Base-by-base conservation (phyloP, 2,888 invertebrate genomes). In the Halictus quadricinctus region DNA sequence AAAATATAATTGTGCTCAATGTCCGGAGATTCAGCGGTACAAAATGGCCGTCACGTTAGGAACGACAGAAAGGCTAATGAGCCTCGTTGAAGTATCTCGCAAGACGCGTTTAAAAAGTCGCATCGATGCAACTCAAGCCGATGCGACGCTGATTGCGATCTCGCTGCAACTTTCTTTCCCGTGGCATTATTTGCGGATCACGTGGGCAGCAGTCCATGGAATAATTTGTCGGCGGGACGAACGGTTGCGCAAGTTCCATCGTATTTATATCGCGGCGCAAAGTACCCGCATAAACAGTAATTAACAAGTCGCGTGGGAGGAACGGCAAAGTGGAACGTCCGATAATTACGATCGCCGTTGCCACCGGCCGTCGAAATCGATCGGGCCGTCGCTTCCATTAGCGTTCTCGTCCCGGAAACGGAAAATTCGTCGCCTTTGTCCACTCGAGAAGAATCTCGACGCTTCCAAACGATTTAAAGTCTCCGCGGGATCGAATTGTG, bases 231-330 rank as follows among this genome's bases (percentile, higher is more conserved):
- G 69, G 54, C 50, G 29, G 29, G 21, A n/a, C 43, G 54, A 21
- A 21, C 66, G 64, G 48, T 80, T 64, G 46, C 46, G 48, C 15
- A 79, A 72, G 54, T 69, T 74, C 73, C 80, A 79, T 74, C 54
- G 80, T 81, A 87, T 87, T 87, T 87, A 81, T 80, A 87, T 73
- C 66, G 72, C 75, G 64, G 83, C 60, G 29, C 64, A 46, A 79
- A 80, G 66, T 69, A 66, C 58, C 25, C 50, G 76, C 81, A 76
- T 81, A 76, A 77, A 73, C 58, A 76, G 46, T 72, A 76, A 81
- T 73, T 58, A 36, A 43, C 25, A n/a, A 21, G 54, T 18, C 13
- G 48, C 15, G 66, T 41, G 66, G 36, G 29, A 64, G 29, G 25
- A 15, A 29, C 13, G 29, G 64, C 64, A 41, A 72, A 60, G 80